These are phyloP conservation scores for Alosa sapidissima DNA, from an alignment of 2,797 vertebrate species.

Conservation along the genomic window DNA sequence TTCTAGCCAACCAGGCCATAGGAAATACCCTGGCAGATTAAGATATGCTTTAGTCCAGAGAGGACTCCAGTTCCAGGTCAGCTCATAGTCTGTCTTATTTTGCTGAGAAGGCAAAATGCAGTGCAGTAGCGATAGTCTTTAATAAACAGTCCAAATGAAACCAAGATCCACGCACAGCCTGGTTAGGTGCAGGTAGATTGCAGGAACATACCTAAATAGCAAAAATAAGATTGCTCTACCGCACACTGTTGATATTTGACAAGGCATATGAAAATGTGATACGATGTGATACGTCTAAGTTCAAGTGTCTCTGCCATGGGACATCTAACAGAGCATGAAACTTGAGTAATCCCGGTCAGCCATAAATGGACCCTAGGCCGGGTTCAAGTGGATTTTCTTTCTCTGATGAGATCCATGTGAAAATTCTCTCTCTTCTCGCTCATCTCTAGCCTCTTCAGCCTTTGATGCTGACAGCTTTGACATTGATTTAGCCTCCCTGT, in stretches of 20 bases:
- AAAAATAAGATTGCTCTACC: too few species aligned
- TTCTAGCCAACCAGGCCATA: slow-evolving; percentile 54
- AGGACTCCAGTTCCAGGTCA: slow-evolving; percentile 11
- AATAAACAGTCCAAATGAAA: background rate
- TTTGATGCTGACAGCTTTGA: slow-evolving; percentile 22
- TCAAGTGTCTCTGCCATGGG: slow-evolving; percentile 20
- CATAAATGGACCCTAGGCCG: slow-evolving; percentile 2
- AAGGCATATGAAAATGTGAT: background rate
- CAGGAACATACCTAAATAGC: too few species aligned
- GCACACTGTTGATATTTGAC: background rate
- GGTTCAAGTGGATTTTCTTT: slow-evolving; percentile 11
- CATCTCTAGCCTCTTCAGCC: slow-evolving; percentile 1
- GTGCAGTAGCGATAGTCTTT: background rate
- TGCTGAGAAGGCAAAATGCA: background rate
- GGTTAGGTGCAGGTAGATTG: too few species aligned
- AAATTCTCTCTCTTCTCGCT: slow-evolving; percentile 4
- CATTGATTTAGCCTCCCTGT: slow-evolving; percentile 16
- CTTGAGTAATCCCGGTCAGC: slow-evolving; percentile 36
- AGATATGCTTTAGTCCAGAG: slow-evolving; percentile 6
- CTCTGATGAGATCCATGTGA: slow-evolving; percentile 3
- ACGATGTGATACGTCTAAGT: background rate
- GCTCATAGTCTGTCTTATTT: background rate
- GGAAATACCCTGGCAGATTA: slow-evolving; percentile 59
- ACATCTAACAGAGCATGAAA: slow-evolving; percentile 29
- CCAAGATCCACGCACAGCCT: too few species aligned